Base-by-base conservation (phyloP, 2,797 vertebrate genomes). In the Acrossocheilus fasciatus region DNA sequence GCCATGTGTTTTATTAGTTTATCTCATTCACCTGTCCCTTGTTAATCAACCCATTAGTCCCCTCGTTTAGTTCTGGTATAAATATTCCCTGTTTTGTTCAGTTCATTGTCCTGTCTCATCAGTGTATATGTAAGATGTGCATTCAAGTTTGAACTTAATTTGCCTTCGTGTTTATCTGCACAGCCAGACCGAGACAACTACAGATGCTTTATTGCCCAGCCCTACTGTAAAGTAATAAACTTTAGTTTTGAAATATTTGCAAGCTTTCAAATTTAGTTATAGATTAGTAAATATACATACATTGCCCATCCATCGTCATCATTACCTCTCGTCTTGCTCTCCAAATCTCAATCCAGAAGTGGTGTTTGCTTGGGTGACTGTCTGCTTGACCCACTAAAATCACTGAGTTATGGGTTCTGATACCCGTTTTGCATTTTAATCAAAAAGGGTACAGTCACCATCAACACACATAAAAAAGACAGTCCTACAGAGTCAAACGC, bases 291-390 rank as follows among this genome's bases (percentile, higher is more conserved):
- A 36, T 36, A 66, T 68, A 7, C 1, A 23, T 41, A 36, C 34
- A 41, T 79, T 74, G 80, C 2, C 20, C 11, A 30, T 69, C n/a
- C 26, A 30, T 59, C 6, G 66, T 12, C 57, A 34, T 70, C 79
- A 81, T 50, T 50, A 62, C 78, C 81, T 77, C 76, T 85, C 77
- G 92, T 91, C 62, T 0, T 76, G 91, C 84, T 88, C 85, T 95
- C 91, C 18, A 66, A 93, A 94, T 93, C 95, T 95, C 95, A 93
- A 95, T 95, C 92, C 96, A 96, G 95, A 96, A 93, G 96, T 91
- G 94, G 95, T 93, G 93, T 96, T 95, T 90, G 91, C 92, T 92
- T 94, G 93, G 93, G 92, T 94, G 69, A 89, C 93, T 93, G 94
- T 91, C 95, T 92, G 95, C 93, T 92, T 93, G 92, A 91, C 93